Base-by-base conservation (phyloP, 2,797 vertebrate genomes). In the Xenentodon cancila region DNA sequence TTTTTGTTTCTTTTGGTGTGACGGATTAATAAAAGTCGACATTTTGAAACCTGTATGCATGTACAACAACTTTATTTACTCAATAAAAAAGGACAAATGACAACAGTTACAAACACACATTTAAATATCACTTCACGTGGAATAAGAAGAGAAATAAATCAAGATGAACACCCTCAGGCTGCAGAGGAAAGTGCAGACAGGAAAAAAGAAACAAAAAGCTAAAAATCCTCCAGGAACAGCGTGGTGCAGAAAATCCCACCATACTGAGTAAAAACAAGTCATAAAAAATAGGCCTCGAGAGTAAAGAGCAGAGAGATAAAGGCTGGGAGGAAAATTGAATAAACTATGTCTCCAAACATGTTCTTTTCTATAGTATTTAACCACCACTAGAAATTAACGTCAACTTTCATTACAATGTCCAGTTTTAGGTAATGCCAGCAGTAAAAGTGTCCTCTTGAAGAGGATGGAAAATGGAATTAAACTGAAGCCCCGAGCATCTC, bases 41-140 rank as follows among this genome's bases (percentile, higher is more conserved):
- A 11, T 9, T 19, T 5, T 9, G n/a, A 2, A 46, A 19, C 11
- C 9, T 21, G 12, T 17, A n/a, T n/a, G 74, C 86, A 83, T 82
- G 61, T 82, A 85, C 79, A 83, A 87, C 87, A 76, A 57, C 75
- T 94, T 93, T 94, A 94, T 93, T 93, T 88, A 90, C 89, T 91
- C 58, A 46, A 86, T 90, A 91, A 78, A 92, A 86, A 93, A 92
- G 67, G 69, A 80, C 72, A 69, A 80, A 77, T 61, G 68, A 85
- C 55, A 81, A 87, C 71, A 73, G 54, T 67, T 88, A 87, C 69
- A 91, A 90, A 91, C 82, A 27, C 75, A 74, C 61, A 77, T 88
- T 91, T 85, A 83, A 87, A 91, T 84, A 88, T 80, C 37, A 75
- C 75, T 90, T 90, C 72, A 89, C 88, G 83, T 90, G 73, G 88